phyloP scores from a whole-genome alignment of 2,113 vertebrate species.

The Todiramphus chloris region DNA sequence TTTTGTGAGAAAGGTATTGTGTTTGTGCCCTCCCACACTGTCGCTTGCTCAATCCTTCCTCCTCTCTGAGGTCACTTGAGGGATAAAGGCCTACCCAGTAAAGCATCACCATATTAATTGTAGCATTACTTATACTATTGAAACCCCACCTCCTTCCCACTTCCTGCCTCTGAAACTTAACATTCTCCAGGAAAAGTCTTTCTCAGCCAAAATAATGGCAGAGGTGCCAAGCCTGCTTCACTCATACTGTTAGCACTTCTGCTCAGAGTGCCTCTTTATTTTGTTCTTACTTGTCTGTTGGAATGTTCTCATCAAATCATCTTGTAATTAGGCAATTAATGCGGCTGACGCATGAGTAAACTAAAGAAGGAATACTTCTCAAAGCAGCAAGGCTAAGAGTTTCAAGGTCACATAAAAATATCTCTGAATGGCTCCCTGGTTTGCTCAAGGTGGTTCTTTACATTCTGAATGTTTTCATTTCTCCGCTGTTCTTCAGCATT shows the following conservation, averaged over 20 bases:
- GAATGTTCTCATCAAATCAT: neutral
- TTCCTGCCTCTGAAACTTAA: neutral
- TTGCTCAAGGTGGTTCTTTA: neutral
- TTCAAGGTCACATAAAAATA: neutral
- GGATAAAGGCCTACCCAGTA: constrained; percentile 15
- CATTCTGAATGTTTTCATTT: neutral
- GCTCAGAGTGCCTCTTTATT: neutral
- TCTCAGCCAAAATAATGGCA: neutral
- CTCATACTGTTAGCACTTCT: neutral
- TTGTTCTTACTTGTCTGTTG: neutral
- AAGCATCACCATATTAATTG: constrained; percentile 51
- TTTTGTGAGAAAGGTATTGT: constrained; percentile 4
- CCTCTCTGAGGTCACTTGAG: constrained; percentile 5
- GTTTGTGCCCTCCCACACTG: neutral
- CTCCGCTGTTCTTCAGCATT: neutral
- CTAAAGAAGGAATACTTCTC: neutral
- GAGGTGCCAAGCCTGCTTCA: neutral
- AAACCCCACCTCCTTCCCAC: neutral
- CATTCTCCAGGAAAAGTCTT: neutral
- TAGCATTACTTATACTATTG: neutral
- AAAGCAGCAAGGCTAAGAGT: neutral
- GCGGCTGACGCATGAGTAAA: neutral
- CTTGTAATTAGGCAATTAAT: neutral
- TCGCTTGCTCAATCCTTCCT: constrained; percentile 23
- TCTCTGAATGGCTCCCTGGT: neutral